Conservation (phyloP, 2,888 invertebrate species). For the Lamellibrachia columna region DNA sequence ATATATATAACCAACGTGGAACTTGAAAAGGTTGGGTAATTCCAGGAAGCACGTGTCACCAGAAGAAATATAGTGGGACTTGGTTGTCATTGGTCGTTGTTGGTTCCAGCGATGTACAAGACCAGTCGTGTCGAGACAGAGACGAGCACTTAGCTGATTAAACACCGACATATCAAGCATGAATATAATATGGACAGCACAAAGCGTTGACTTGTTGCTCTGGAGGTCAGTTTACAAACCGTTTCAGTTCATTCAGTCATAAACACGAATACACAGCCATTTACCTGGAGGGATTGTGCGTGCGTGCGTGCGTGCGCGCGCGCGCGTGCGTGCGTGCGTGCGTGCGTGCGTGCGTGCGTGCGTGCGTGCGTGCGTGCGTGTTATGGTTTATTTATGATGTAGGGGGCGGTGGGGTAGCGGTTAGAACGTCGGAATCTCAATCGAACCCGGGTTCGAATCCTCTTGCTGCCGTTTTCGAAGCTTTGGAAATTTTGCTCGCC, state of each 20-base stretch:
- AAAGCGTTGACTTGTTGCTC: not conserved
- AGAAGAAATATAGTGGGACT: not conserved
- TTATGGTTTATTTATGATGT: too few relatives aligned
- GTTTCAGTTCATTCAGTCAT: too few relatives aligned
- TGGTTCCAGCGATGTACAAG: not conserved
- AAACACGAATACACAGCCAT: too few relatives aligned
- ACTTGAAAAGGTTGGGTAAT: too few relatives aligned
- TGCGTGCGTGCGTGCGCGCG: too few relatives aligned
- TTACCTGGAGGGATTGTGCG: too few relatives aligned
- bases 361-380: rapidly evolving
- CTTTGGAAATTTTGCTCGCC: too few relatives aligned
- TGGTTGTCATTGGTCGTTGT: not conserved
- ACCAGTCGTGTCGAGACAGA: not conserved
- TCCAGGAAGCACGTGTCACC: not conserved
- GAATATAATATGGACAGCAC: not conserved
- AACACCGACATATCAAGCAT: not conserved
- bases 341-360: too few relatives aligned
- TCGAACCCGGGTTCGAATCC: too few relatives aligned
- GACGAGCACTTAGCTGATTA: not conserved
- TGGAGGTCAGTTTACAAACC: not conserved
- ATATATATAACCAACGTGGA: too few relatives aligned
- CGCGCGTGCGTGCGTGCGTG: too few relatives aligned
- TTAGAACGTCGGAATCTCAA: rapidly evolving
- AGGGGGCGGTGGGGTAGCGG: rapidly evolving
- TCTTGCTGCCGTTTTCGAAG: too few relatives aligned